Base-by-base conservation (phyloP, 2,797 vertebrate genomes). In the Leptodactylus fallax region DNA sequence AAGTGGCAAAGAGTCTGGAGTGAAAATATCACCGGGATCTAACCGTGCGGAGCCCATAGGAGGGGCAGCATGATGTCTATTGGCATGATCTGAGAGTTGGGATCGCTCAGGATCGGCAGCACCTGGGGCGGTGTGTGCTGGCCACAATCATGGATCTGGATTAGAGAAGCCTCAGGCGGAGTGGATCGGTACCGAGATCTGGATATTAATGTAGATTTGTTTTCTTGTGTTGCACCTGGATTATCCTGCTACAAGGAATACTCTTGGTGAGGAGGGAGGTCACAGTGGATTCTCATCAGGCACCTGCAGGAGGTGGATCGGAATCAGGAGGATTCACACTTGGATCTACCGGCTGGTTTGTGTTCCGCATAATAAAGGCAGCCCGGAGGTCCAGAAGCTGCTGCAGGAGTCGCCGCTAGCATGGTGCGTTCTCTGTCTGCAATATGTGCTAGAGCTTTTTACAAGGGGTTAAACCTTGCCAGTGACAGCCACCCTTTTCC, bases 401-500 rank as follows among this genome's bases (percentile, higher is more conserved):
- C 91, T 56, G 89, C 90, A 78, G 91, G 90, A 83, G 90, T 90
- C 86, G 89, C 91, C 92, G 89, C 91, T 87, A 94, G 91, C 90
- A 94, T 94, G 94, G 93, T 94, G 92, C 92, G 93, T 94, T 91
- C 67, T 89, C 86, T 81, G 89, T 88, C 78, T 79, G 45, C 74
- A 55, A 16, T 86, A 78, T 71, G 61, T 78, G 72, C 17, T 14
- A 7, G 16, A 21, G 12, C 12, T n/a, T n/a, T n/a, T n/a, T n/a
- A 16, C 19, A 56, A 80, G 13, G 53, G 65, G 85, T 87, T 87
- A 87, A 81, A 21, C 6, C 9, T 10, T 25, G 55, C 55, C 65
- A 81, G 14, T 81, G 65, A 81, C 79, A 81, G 65, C 61, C 51
- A 25, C 53, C 83, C 13, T 19, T 47, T 51, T 55, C 53, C 53